Conservation (phyloP, 2,113 vertebrate species). For the Crotalus viridis region DNA sequence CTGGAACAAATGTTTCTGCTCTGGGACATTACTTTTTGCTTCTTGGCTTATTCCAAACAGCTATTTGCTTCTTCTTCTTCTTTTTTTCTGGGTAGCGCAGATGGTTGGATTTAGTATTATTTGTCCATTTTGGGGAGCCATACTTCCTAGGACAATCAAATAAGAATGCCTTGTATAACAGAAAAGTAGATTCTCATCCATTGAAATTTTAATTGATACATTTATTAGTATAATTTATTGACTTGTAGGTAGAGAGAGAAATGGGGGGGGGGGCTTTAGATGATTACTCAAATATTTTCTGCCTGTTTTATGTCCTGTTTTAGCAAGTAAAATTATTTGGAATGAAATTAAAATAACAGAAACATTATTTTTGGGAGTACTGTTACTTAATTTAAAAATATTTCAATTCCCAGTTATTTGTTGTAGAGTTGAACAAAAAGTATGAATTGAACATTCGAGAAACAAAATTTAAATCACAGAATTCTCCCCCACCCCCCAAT, state of each 20-base stretch:
- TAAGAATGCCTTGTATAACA: not conserved
- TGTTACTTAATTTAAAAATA: not conserved
- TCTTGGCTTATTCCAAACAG: not conserved
- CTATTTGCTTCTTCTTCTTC: not conserved
- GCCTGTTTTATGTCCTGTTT: too few relatives aligned
- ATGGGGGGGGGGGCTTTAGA: not conserved
- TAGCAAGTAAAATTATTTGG: not conserved
- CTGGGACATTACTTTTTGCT: conserved; percentile 23
- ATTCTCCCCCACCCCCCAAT: not conserved
- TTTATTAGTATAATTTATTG: not conserved
- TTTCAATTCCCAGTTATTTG: not conserved
- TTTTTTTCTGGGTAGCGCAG: not conserved
- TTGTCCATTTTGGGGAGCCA: not conserved
- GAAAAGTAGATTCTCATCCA: not conserved
- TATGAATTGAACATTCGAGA: not conserved
- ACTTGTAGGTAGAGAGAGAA: not conserved
- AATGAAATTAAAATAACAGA: not conserved
- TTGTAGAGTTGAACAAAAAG: not conserved
- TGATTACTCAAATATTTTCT: not conserved
- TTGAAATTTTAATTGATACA: not conserved
- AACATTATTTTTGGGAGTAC: not conserved
- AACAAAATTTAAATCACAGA: not conserved
- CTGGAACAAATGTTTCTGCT: conserved; percentile 16
- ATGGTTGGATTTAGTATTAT: not conserved
- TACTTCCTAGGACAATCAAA: conserved; percentile 2